phyloP scores from a whole-genome alignment of 2,113 vertebrate genomes.

The Malaclemys terrapin region DNA sequence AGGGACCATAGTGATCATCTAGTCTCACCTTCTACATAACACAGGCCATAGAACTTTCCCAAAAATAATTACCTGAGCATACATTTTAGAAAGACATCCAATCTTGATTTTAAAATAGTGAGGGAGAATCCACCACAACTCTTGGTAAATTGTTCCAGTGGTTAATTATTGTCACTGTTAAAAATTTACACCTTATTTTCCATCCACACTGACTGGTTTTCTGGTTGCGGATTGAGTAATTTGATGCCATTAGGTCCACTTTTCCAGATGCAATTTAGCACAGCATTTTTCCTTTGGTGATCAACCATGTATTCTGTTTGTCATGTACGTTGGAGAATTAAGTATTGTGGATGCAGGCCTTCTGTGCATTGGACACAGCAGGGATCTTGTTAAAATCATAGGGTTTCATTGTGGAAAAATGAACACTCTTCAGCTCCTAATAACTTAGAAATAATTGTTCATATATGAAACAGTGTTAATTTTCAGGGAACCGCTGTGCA shows the following conservation, averaged over 20 bases:
- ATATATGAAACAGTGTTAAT: conserved; percentile 15
- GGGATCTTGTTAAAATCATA: conserved; percentile 34
- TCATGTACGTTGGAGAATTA: not conserved
- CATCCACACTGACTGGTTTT: not conserved
- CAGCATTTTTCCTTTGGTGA: not conserved
- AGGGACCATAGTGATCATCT: not conserved
- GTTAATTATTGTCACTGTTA: not conserved
- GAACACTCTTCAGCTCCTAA: conserved; percentile 37
- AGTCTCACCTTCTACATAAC: not conserved
- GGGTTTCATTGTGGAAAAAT: fast-evolving
- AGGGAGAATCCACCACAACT: not conserved
- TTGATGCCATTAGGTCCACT: not conserved
- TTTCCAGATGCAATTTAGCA: not conserved
- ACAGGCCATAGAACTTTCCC: not conserved
- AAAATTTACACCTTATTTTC: not conserved
- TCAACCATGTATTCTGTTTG: not conserved
- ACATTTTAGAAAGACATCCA: not conserved
- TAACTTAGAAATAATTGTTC: not conserved
- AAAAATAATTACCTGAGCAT: not conserved
- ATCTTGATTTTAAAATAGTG: not conserved
- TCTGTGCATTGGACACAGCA: not conserved
- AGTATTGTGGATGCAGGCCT: not conserved
- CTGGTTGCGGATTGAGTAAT: not conserved
- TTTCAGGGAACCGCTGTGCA: not conserved
- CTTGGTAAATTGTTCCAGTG: not conserved